phyloP scores from a whole-genome alignment of 1,140 invertebrate genomes.

The Choristoneura fumiferana region DNA sequence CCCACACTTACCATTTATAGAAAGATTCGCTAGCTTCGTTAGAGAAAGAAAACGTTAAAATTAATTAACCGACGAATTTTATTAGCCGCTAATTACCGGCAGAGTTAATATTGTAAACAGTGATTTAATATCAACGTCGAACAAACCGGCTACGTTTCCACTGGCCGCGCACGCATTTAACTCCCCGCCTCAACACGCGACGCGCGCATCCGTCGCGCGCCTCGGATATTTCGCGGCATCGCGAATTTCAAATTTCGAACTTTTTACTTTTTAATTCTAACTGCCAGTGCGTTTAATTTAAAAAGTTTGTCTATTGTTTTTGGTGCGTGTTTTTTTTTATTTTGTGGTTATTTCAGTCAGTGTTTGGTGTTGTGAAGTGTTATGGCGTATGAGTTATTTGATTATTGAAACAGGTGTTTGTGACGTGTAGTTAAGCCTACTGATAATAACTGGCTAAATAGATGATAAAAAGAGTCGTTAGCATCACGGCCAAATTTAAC shows the following conservation, averaged over 20 bases:
- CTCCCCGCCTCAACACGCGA: constrained; percentile 54
- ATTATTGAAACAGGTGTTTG: constrained; percentile 1
- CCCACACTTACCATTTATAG: no score
- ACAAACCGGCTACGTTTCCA: constrained; percentile 49
- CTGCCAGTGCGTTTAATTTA: background rate
- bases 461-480: constrained; percentile 2
- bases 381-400: constrained; percentile 4
- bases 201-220: constrained; percentile 56
- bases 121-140: constrained; percentile 25
- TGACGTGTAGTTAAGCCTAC: constrained; percentile 1
- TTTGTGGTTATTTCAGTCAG: background rate
- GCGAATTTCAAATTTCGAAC: constrained; percentile 46
- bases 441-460: background rate
- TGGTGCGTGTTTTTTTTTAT: background rate
- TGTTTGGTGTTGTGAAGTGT: background rate
- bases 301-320: background rate
- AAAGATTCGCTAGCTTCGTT: no score
- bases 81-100: no score
- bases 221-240: constrained; percentile 53
- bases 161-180: constrained; percentile 50
- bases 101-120: constrained; percentile 21
- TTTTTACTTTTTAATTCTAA: constrained; percentile 4
- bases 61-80: no score
- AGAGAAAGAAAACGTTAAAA: no score
- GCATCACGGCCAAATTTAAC: background rate